Conservation (phyloP, 1,140 invertebrate genomes). For the Cryptotermes secundus region DNA sequence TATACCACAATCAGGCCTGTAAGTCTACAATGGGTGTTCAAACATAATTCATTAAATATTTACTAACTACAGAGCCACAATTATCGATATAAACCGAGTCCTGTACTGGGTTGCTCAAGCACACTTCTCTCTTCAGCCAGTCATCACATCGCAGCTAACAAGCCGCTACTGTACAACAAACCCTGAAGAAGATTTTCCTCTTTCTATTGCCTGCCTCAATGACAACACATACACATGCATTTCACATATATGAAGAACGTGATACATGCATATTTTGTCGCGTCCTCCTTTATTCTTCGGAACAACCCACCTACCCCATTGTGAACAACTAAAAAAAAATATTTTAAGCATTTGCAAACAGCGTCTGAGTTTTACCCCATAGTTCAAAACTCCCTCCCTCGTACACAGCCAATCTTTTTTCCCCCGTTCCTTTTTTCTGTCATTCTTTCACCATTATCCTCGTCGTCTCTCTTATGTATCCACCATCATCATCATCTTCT, state of each 20-base stretch:
- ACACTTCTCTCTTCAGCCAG: too few relatives aligned
- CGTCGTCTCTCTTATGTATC: constrained; percentile 15
- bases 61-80: too few relatives aligned
- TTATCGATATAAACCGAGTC: too few relatives aligned
- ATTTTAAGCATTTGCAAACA: constrained; percentile 12
- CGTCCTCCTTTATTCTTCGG: background rate
- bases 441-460: constrained; percentile 7
- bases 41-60: too few relatives aligned
- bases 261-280: constrained; percentile 9
- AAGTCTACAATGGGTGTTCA: too few relatives aligned
- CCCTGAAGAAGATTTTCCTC: background rate
- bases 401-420: background rate
- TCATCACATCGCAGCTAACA: background rate
- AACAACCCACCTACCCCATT: background rate
- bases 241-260: background rate
- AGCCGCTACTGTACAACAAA: background rate
- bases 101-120: too few relatives aligned
- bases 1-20: too few relatives aligned
- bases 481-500: background rate
- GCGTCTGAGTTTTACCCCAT: background rate
- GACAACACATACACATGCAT: background rate
- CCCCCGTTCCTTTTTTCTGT: background rate
- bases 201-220: background rate
- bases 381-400: background rate
- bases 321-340: constrained; percentile 6